Conservation (phyloP, 2,888 invertebrate species). For the Leistus spinibarbis region DNA sequence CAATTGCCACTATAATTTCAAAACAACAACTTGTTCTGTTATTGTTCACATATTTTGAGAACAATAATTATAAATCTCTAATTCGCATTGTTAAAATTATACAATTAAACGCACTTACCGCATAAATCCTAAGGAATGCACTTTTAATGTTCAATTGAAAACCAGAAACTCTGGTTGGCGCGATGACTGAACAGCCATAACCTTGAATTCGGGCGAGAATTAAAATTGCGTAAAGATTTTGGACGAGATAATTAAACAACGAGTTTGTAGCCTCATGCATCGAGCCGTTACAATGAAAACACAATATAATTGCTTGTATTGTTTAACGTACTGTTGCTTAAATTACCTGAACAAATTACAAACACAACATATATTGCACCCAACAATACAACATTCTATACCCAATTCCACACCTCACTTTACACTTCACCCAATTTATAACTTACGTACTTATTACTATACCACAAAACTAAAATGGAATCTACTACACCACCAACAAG, state of each 20-base stretch:
- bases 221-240: constrained; percentile 37
- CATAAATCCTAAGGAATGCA: too few relatives aligned
- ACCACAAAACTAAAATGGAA: too few relatives aligned
- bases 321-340: constrained; percentile 34
- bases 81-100: too few relatives aligned
- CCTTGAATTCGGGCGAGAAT: constrained; percentile 36
- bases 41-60: too few relatives aligned
- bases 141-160: constrained; percentile 6
- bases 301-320: constrained; percentile 30
- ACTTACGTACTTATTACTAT: too few relatives aligned
- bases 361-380: background rate
- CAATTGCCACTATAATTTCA: too few relatives aligned
- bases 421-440: too few relatives aligned
- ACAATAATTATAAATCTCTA: too few relatives aligned
- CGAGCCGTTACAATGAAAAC: constrained; percentile 37
- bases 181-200: constrained; percentile 27
- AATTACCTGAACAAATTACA: constrained; percentile 13
- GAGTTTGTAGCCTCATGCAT: constrained; percentile 22
- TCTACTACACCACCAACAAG: too few relatives aligned
- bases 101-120: too few relatives aligned
- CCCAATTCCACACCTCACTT: background rate
- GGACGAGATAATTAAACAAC: constrained; percentile 35
- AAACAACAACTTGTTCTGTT: too few relatives aligned
- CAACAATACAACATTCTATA: background rate
- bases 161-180: too few relatives aligned